Conservation (phyloP, 2,888 invertebrate species). For the Pinctada fucata region DNA sequence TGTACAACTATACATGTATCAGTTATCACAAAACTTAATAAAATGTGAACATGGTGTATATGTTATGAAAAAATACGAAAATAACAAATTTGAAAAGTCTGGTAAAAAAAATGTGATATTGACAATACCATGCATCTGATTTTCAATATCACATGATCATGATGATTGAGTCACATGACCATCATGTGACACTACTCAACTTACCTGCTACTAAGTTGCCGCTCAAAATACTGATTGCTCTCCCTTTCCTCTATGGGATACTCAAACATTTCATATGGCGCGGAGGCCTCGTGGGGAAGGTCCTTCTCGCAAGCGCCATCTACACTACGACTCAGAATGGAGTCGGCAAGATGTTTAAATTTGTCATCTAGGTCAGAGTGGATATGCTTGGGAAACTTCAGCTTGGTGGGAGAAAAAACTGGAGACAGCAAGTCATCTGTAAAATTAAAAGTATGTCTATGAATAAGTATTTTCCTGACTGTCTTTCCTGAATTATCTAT, state of each 20-base stretch:
- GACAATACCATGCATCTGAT: too few species aligned
- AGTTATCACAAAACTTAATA: too few species aligned
- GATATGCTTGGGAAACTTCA: slow-evolving; percentile 65
- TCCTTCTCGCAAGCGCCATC: slow-evolving; percentile 41
- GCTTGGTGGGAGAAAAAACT: slow-evolving; percentile 54
- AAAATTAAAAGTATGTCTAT: slow-evolving; percentile 21
- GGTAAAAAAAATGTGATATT: too few species aligned
- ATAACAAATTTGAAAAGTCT: too few species aligned
- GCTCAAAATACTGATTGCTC: slow-evolving; percentile 66
- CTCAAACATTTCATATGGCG: slow-evolving; percentile 97
- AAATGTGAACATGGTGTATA: too few species aligned
- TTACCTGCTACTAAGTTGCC: slow-evolving; percentile 60
- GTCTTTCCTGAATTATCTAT: too few species aligned
- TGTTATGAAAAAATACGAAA: too few species aligned
- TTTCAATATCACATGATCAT: too few species aligned
- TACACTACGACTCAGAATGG: slow-evolving; percentile 60
- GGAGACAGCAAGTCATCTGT: slow-evolving; percentile 49
- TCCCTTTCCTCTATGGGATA: slow-evolving; percentile 90
- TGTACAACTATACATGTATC: too few species aligned
- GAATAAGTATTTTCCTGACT: neutral
- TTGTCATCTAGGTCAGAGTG: slow-evolving; percentile 64
- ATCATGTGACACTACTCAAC: neutral
- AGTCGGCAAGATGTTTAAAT: slow-evolving; percentile 66
- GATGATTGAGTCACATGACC: neutral
- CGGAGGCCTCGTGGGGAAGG: slow-evolving; percentile 88